Evolutionary conservation across 2,113 vertebrate genomes (phyloP).

Genomic region (Percopsis transmontana): DNA sequence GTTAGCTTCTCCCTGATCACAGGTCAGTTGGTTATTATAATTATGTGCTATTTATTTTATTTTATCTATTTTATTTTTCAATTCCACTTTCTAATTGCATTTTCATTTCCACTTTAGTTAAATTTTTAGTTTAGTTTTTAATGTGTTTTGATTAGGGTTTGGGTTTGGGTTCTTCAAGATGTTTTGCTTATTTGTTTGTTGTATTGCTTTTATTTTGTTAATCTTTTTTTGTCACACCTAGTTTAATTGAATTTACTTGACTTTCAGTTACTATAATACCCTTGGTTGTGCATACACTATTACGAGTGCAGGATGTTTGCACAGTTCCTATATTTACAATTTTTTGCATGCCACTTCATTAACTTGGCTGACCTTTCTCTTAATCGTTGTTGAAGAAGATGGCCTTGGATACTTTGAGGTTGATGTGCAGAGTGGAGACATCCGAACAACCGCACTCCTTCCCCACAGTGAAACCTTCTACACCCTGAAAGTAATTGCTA

Average conservation of each 20-base stretch:
- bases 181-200: background rate
- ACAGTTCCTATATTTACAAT: too few relatives aligned
- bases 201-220: too few relatives aligned
- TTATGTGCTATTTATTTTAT: background rate
- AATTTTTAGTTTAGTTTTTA: background rate
- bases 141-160: background rate
- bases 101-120: background rate
- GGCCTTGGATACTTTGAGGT: slow-evolving; percentile 81
- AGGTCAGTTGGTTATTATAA: slow-evolving; percentile 69
- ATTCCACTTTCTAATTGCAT: background rate
- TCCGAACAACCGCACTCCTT: slow-evolving; percentile 80
- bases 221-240: too few relatives aligned
- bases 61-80: background rate
- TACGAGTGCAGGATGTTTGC: too few relatives aligned
- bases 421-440: slow-evolving; percentile 82
- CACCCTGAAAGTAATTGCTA: slow-evolving; percentile 78
- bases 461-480: slow-evolving; percentile 69
- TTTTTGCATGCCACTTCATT: too few relatives aligned
- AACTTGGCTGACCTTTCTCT: slow-evolving; percentile 22
- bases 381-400: slow-evolving; percentile 53
- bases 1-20: slow-evolving; percentile 80
- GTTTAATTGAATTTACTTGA: too few relatives aligned
- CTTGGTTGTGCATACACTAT: too few relatives aligned
- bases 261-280: too few relatives aligned
- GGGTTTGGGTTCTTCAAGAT: background rate